Evolutionary conservation across 2,113 vertebrate species (phyloP).

Genomic region (zebrafish (Danio rerio)): DNA sequence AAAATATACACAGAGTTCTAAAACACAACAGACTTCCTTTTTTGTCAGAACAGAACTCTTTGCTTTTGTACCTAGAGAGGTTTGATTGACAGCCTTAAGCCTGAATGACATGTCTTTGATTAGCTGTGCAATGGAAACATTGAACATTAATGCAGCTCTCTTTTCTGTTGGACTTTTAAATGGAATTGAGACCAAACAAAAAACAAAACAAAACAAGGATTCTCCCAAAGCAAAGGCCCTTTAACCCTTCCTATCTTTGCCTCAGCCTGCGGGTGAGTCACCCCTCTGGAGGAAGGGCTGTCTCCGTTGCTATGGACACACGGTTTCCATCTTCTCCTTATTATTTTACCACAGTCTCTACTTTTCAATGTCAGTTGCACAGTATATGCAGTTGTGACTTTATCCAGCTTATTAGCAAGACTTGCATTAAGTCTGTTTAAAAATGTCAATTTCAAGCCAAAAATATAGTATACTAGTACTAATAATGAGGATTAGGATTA

Average conservation of each 20-base stretch:
- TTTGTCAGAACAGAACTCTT: not conserved
- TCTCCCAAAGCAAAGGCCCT: slow-evolving; percentile 23
- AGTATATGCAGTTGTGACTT: not conserved
- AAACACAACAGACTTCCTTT: not conserved
- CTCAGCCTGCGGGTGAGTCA: slow-evolving; percentile 36
- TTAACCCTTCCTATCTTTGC: slow-evolving; percentile 9
- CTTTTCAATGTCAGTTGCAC: not conserved
- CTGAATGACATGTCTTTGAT: slow-evolving; percentile 15
- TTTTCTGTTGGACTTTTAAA: not conserved
- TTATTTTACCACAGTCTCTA: slow-evolving; percentile 21
- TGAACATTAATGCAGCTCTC: slow-evolving; percentile 4
- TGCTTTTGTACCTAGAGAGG: no score
- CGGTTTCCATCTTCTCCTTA: slow-evolving; percentile 16
- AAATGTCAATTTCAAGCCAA: no score
- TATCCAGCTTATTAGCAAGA: not conserved
- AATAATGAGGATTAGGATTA: no score
- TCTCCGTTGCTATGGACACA: slow-evolving; percentile 52
- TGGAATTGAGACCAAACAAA: slow-evolving; percentile 9
- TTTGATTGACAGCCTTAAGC: slow-evolving; percentile 29
- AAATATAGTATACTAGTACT: no score
- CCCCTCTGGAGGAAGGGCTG: not conserved
- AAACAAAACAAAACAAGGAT: not conserved
- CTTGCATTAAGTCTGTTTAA: no score
- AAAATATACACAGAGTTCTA: no score
- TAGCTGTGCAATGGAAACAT: slow-evolving; percentile 21